A percentile compares a stretch with the other conserved stretches of the same genome.
These are phyloP conservation scores for Atrichornis clamosus DNA, from an alignment of 2,113 vertebrate genomes.

Conservation along the genomic window DNA sequence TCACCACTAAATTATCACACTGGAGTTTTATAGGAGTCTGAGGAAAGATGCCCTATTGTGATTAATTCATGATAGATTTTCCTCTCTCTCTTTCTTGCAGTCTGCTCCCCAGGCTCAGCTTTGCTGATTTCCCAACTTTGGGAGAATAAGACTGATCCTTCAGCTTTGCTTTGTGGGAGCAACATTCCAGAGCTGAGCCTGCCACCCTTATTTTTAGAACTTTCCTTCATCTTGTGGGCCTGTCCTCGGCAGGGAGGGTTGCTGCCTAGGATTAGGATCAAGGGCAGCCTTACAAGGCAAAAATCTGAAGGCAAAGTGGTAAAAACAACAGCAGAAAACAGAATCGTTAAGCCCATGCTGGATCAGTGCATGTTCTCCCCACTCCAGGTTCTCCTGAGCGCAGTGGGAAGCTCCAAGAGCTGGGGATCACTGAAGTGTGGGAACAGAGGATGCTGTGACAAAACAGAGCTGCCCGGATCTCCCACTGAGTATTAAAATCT, in stretches of 20 bases:
- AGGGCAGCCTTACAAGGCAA: not conserved
- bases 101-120: not conserved
- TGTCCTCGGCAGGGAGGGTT: not conserved
- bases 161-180: not conserved
- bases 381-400: not conserved
- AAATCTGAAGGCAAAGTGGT: not conserved
- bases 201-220: not conserved
- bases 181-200: not conserved
- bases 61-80: slow-evolving; percentile 59
- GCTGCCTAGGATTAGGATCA: not conserved
- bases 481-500: slow-evolving; percentile 67
- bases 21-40: slow-evolving; percentile 57
- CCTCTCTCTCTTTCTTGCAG: not conserved
- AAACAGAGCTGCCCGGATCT: slow-evolving; percentile 15
- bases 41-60: slow-evolving; percentile 54
- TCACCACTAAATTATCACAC: slow-evolving; percentile 69
- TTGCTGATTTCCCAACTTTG: not conserved
- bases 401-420: not conserved
- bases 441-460: not conserved
- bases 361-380: not conserved
- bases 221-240: not conserved
- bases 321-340: not conserved
- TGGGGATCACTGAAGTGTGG: not conserved
- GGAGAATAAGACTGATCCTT: not conserved
- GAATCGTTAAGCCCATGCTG: not conserved